A percentile compares a stretch with the other conserved stretches of the same genome.
Conservation (phyloP, 2,888 invertebrate species). For the Agrypnus murinus region DNA sequence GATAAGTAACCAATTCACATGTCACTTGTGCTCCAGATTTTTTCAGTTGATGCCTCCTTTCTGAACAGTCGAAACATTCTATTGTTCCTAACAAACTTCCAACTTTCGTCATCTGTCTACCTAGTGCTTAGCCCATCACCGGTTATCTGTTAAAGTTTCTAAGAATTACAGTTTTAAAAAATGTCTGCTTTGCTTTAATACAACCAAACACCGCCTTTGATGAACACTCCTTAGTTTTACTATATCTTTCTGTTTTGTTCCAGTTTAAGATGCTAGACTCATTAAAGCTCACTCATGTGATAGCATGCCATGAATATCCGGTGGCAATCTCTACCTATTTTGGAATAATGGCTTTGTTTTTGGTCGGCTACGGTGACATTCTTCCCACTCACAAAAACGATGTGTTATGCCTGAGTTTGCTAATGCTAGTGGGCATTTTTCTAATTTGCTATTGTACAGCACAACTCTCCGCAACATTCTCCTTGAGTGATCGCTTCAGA, state of each 20-base stretch:
- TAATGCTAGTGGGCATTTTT: constrained; percentile 17
- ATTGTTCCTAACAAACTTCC: too few relatives aligned
- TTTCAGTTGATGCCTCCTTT: too few relatives aligned
- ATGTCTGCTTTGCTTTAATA: too few relatives aligned
- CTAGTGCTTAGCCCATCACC: too few relatives aligned
- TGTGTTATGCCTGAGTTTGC: not conserved
- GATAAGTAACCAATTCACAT: too few relatives aligned
- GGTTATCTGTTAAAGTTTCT: too few relatives aligned
- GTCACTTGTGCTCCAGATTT: too few relatives aligned
- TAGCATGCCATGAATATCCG: constrained; percentile 30
- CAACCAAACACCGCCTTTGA: too few relatives aligned
- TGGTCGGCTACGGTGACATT: constrained; percentile 35
- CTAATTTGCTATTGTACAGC: constrained; percentile 32
- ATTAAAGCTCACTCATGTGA: not conserved
- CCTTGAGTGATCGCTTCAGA: constrained; percentile 11
- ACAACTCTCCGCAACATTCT: constrained; percentile 26
- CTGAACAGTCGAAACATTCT: too few relatives aligned
- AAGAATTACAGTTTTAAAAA: too few relatives aligned
- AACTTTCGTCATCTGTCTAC: too few relatives aligned
- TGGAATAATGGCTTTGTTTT: constrained; percentile 7
- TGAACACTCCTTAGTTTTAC: too few relatives aligned
- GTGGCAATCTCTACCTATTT: constrained; percentile 27
- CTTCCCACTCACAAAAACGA: constrained; percentile 6
- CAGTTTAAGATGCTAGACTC: constrained; percentile 18
- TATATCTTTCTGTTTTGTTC: constrained; percentile 1